These are phyloP conservation scores for Pseudolycoriella hygida DNA, from an alignment of 2,888 invertebrate genomes.

Conservation along the genomic window DNA sequence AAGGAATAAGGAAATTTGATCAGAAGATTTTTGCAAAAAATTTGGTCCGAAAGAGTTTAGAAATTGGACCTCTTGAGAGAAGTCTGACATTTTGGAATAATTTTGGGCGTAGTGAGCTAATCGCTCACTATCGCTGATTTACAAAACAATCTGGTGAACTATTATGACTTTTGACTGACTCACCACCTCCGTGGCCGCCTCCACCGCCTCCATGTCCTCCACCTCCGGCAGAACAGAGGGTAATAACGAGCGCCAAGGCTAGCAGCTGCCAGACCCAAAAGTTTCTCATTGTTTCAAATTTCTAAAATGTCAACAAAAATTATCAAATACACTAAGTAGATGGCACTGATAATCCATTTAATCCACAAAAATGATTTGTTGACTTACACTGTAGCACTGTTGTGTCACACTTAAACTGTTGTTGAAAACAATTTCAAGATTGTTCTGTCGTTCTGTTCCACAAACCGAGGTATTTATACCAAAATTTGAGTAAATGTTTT, in stretches of 20 bases:
- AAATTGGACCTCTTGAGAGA: no score
- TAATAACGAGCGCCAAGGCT: constrained; percentile 1
- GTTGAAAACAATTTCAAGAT: constrained; percentile 3
- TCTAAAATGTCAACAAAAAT: not conserved
- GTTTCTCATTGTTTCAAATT: constrained; percentile 1
- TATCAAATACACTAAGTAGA: not conserved
- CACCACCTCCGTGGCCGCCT: not conserved
- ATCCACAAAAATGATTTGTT: not conserved
- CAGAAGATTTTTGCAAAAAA: no score
- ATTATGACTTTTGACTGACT: no score
- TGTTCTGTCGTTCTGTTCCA: constrained; percentile 1
- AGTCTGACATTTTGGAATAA: no score
- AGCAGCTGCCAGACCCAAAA: constrained; percentile 1
- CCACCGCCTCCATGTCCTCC: not conserved
- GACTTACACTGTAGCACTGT: no score
- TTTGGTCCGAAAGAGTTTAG: no score
- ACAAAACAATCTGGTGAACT: no score
- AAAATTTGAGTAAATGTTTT: not conserved
- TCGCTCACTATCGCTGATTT: no score
- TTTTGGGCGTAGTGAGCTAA: no score
- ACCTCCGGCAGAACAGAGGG: not conserved
- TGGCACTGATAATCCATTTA: not conserved
- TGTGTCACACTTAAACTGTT: not conserved
- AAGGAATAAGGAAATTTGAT: no score
- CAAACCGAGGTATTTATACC: not conserved